phyloP scores from a whole-genome alignment of 2,888 invertebrate species.

The Tiliacea citrago region DNA sequence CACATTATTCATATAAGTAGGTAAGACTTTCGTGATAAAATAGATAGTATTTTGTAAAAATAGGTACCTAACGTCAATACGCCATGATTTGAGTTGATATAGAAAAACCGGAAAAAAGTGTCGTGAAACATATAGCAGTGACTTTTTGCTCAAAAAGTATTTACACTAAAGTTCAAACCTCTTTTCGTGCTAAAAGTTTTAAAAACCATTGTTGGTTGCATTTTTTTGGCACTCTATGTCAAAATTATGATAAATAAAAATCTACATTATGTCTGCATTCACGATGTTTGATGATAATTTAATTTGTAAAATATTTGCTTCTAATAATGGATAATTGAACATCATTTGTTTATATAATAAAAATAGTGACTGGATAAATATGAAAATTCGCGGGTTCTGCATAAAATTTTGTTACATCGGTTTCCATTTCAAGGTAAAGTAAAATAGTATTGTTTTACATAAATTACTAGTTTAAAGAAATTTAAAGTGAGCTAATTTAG shows the following conservation, averaged over 20 bases:
- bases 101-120: neutral
- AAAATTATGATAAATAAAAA: constrained; percentile 50
- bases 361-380: constrained; percentile 26
- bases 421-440: constrained; percentile 51
- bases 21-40: neutral
- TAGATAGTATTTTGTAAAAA: neutral
- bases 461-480: constrained; percentile 8
- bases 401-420: constrained; percentile 34
- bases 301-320: constrained; percentile 30
- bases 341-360: neutral
- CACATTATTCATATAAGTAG: neutral
- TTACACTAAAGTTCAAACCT: constrained; percentile 18
- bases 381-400: constrained; percentile 34
- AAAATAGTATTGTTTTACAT: constrained; percentile 36
- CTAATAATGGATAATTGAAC: constrained; percentile 33
- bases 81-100: neutral
- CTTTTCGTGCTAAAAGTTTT: constrained; percentile 11
- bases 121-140: neutral
- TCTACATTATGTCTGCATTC: constrained; percentile 21
- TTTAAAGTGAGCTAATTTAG: neutral
- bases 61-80: neutral
- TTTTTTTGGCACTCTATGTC: constrained; percentile 20
- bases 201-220: constrained; percentile 32
- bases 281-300: constrained; percentile 39
- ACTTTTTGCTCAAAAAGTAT: constrained; percentile 22